A percentile compares a stretch with the other conserved stretches of the same genome.
These are phyloP conservation scores for Euplagia quadripunctaria DNA, from an alignment of 2,888 invertebrate species.

Conservation along the genomic window DNA sequence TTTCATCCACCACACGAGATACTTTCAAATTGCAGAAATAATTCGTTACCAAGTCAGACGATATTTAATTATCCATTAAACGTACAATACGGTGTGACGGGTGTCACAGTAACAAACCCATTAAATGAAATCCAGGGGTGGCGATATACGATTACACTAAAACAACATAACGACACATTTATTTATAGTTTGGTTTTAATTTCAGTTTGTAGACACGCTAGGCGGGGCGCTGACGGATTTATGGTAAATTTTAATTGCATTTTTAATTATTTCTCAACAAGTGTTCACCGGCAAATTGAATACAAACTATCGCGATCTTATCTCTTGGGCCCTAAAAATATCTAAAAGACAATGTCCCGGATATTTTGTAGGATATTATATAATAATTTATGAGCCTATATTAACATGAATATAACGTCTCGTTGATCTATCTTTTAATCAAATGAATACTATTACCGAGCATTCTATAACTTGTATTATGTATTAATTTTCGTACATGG, in stretches of 20 bases:
- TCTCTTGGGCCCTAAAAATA: slow-evolving; percentile 58
- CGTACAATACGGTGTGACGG: slow-evolving; percentile 46
- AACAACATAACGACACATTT: slow-evolving; percentile 67
- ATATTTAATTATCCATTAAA: slow-evolving; percentile 33
- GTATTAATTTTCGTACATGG: slow-evolving; percentile 17
- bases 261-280: slow-evolving; percentile 85
- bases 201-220: slow-evolving; percentile 73
- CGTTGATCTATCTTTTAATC: slow-evolving; percentile 33
- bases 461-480: slow-evolving; percentile 21
- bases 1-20: not conserved
- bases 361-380: slow-evolving; percentile 40
- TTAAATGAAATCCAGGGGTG: slow-evolving; percentile 59
- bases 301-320: slow-evolving; percentile 71
- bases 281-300: slow-evolving; percentile 81
- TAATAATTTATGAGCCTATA: slow-evolving; percentile 47
- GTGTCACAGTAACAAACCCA: slow-evolving; percentile 51
- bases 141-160: slow-evolving; percentile 59
- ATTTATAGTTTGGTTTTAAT: slow-evolving; percentile 72
- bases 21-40: not conserved
- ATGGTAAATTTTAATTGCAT: slow-evolving; percentile 82
- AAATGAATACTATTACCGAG: slow-evolving; percentile 22
- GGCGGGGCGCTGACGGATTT: slow-evolving; percentile 82
- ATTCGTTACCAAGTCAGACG: not conserved
- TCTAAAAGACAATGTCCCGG: slow-evolving; percentile 42
- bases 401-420: slow-evolving; percentile 34